These are phyloP conservation scores for Cydia strobilella DNA, from an alignment of 1,140 invertebrate species.

Conservation along the genomic window DNA sequence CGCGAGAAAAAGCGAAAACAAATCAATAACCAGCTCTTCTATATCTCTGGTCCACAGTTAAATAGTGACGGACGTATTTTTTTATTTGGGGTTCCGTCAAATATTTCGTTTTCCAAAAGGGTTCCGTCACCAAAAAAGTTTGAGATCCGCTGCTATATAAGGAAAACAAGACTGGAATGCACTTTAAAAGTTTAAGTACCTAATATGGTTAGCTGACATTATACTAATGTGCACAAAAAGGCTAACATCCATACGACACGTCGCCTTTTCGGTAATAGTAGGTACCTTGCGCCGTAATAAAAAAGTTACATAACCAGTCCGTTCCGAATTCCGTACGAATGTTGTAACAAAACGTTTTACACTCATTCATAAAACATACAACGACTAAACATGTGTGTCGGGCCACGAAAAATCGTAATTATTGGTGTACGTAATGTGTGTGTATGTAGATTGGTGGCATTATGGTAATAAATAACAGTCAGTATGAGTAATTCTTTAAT, in stretches of 20 bases:
- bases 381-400: conserved; percentile 7
- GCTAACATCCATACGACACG: background rate
- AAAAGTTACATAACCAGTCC: conserved; percentile 13
- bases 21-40: too few species aligned
- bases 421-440: background rate
- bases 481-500: background rate
- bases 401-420: background rate
- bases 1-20: too few species aligned
- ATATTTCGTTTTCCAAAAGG: too few species aligned
- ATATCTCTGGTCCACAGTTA: too few species aligned
- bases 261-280: background rate
- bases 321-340: conserved; percentile 13
- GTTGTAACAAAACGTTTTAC: conserved; percentile 27
- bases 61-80: too few species aligned
- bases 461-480: background rate
- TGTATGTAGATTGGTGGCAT: background rate
- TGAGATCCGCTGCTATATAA: too few species aligned
- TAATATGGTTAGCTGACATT: background rate
- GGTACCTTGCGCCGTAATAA: background rate
- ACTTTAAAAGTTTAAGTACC: too few species aligned
- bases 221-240: conserved; percentile 2
- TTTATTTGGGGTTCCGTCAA: too few species aligned
- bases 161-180: too few species aligned
- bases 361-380: conserved; percentile 30
- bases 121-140: too few species aligned